phyloP scores from a whole-genome alignment of 2,113 vertebrate genomes.

The Sakesphorus luctuosus region DNA sequence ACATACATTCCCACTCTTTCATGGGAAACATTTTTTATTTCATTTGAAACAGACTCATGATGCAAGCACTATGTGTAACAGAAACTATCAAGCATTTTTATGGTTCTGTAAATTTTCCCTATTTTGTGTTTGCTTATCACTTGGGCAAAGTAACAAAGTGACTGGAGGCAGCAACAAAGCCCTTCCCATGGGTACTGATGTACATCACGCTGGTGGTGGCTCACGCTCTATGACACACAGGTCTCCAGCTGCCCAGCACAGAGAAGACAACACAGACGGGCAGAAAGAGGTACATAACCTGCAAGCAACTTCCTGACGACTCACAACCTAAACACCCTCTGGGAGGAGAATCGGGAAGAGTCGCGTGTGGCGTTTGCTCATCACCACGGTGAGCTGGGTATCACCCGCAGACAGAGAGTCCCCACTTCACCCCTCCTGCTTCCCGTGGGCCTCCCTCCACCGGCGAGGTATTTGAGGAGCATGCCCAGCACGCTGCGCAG shows the following conservation, averaged over 20 bases:
- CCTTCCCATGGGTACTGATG: not conserved
- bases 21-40: not conserved
- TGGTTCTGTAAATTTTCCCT: not conserved
- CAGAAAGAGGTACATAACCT: not conserved
- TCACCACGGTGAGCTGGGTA: fast-evolving
- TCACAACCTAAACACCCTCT: not conserved
- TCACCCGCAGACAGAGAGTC: not conserved
- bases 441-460: fast-evolving
- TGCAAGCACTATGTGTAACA: not conserved
- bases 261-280: not conserved
- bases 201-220: no score
- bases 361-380: not conserved
- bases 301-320: not conserved
- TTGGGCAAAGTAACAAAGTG: not conserved
- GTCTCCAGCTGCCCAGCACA: not conserved
- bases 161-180: not conserved
- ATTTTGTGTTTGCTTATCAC: not conserved
- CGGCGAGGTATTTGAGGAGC: not conserved
- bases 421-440: not conserved
- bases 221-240: not conserved
- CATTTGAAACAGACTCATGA: not conserved
- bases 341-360: not conserved
- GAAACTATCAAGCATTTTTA: not conserved
- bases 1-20: not conserved
- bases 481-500: not conserved